Percentiles rank a stretch among this genome's conserved stretches.
Conservation (phyloP, 2,888 invertebrate genomes). For the Drosophila infuscata region DNA sequence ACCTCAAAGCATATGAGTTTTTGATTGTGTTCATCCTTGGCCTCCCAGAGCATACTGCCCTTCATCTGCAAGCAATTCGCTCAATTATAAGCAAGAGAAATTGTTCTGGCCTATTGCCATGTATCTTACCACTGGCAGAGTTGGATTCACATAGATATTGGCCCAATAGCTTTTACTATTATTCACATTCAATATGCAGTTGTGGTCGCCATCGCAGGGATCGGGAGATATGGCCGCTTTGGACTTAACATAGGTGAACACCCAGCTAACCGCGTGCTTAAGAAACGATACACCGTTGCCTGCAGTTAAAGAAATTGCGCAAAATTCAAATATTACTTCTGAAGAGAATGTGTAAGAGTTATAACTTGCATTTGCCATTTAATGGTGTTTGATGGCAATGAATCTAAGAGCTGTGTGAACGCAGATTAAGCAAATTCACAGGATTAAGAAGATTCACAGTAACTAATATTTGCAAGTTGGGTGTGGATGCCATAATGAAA, state of each 20-base stretch:
- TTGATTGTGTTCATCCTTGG: slow-evolving; percentile 67
- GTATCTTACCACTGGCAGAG: slow-evolving; percentile 77
- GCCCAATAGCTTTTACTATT: slow-evolving; percentile 81
- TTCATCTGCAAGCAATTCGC: slow-evolving; percentile 81
- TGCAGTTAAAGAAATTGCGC: slow-evolving; percentile 29
- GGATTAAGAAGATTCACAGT: not conserved
- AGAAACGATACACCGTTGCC: slow-evolving; percentile 76
- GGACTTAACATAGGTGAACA: slow-evolving; percentile 79
- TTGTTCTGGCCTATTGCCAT: not conserved
- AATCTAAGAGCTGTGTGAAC: not conserved
- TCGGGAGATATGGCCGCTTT: slow-evolving; percentile 81
- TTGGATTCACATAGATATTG: slow-evolving; percentile 72
- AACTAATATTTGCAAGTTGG: not conserved
- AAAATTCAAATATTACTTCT: not conserved
- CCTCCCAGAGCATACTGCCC: slow-evolving; percentile 83
- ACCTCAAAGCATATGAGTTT: slow-evolving; percentile 83
- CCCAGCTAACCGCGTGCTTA: slow-evolving; percentile 82
- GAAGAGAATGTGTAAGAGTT: not conserved
- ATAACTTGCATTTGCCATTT: not conserved
- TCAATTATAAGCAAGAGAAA: not conserved
- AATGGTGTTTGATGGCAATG: not conserved
- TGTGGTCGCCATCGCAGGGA: slow-evolving; percentile 79
- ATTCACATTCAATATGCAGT: slow-evolving; percentile 71
- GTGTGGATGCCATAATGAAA: not conserved
- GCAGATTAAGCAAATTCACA: too few species aligned